Conservation (phyloP, 2,113 vertebrate species). For the Suncus etruscus region DNA sequence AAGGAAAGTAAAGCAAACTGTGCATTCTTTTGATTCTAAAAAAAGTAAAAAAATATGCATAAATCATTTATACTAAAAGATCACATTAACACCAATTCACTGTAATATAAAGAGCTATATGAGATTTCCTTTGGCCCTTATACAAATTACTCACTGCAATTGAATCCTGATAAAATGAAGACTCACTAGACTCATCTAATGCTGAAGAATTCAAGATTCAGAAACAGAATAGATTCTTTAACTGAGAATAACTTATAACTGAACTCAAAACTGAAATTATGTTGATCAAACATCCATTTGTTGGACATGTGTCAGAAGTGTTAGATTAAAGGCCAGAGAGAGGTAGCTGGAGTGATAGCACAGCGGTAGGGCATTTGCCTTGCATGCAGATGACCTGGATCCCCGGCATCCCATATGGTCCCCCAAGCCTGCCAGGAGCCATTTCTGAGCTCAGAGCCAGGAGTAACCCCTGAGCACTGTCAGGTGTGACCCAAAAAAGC, state of each 20-base stretch:
- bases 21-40: slow-evolving; percentile 19
- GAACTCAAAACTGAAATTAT: neutral
- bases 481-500: no score
- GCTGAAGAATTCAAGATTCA: slow-evolving; percentile 26
- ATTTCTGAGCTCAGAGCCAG: no score
- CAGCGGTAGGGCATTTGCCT: no score
- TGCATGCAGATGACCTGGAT: no score
- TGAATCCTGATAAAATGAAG: slow-evolving; percentile 29
- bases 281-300: neutral
- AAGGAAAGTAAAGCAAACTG: slow-evolving; percentile 48
- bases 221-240: slow-evolving; percentile 7
- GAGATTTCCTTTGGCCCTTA: slow-evolving; percentile 4
- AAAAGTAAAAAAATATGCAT: neutral
- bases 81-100: slow-evolving; percentile 2
- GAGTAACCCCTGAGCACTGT: no score
- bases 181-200: slow-evolving; percentile 10
- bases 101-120: neutral
- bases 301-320: neutral
- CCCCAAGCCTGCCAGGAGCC: no score
- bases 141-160: neutral
- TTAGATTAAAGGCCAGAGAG: no score
- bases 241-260: neutral
- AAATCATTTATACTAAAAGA: slow-evolving; percentile 4
- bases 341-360: no score
- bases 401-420: no score